Percentiles rank a stretch among this genome's conserved stretches.
phyloP scores from a whole-genome alignment of 92 coral and sea anemone genomes.

The Siderastrea radians region DNA sequence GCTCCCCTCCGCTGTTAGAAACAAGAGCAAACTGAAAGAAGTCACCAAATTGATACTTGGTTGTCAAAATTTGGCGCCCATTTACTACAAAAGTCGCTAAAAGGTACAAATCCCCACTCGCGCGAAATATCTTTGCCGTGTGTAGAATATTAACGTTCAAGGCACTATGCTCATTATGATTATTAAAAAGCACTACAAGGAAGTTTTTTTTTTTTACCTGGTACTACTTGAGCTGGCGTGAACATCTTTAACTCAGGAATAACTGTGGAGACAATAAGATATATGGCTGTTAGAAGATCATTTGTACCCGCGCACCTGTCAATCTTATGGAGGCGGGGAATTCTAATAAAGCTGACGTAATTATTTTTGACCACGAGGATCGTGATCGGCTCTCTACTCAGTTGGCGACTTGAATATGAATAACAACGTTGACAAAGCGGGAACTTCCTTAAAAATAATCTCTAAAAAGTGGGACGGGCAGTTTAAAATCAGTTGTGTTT shows the following conservation, averaged over 20 bases:
- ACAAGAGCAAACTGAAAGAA: neutral
- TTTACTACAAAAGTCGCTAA: neutral
- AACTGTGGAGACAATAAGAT: conserved; percentile 46
- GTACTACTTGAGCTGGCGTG: conserved; percentile 79
- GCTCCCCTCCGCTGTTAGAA: neutral
- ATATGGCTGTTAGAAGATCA: neutral
- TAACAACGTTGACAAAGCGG: neutral
- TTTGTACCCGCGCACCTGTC: conserved; percentile 26
- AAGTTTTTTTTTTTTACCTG: conserved; percentile 45
- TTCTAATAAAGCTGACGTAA: conserved; percentile 30
- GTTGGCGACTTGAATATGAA: neutral
- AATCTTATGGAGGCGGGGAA: conserved; percentile 35
- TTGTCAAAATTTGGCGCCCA: conserved; percentile 15
- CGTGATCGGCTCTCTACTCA: neutral
- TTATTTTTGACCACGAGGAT: conserved; percentile 51
- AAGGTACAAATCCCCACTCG: neutral
- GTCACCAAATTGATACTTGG: neutral
- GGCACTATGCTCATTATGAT: neutral
- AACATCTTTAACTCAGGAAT: conserved; percentile 79
- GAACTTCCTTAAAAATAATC: neutral
- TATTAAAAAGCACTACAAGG: neutral
- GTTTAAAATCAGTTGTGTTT: neutral
- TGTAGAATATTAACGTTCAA: neutral
- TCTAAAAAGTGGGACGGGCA: neutral
- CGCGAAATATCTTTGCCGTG: neutral